phyloP scores from a whole-genome alignment of 2,888 invertebrate genomes.

The Trichacis sp. region DNA sequence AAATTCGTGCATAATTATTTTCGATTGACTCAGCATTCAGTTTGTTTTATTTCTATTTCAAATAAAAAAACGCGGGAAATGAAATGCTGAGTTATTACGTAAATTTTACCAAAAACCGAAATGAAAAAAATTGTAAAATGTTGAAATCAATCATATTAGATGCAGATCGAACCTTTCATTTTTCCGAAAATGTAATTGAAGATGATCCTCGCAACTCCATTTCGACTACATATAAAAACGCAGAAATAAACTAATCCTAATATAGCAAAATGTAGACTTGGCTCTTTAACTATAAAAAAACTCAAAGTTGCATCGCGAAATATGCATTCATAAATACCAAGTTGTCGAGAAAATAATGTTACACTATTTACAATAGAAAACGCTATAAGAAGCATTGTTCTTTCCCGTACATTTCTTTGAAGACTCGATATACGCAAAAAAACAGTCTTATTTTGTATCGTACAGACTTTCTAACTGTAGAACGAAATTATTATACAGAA shows the following conservation, averaged over 20 bases:
- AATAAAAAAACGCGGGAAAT: no score
- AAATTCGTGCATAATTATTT: no score
- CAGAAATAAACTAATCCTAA: slow-evolving; percentile 45
- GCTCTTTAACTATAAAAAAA: slow-evolving; percentile 36
- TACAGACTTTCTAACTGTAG: neutral
- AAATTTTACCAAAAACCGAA: no score
- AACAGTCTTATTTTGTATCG: slow-evolving; percentile 15
- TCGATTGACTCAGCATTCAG: no score
- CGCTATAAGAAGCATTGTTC: slow-evolving; percentile 49
- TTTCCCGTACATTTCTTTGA: slow-evolving; percentile 2
- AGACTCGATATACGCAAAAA: slow-evolving; percentile 22
- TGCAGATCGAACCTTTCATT: no score
- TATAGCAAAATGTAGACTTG: slow-evolving; percentile 47
- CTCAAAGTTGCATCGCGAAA: slow-evolving; percentile 8
- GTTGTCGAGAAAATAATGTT: slow-evolving; percentile 49
- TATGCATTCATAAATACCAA: neutral
- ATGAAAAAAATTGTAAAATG: no score
- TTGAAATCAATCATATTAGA: no score
- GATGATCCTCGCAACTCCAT: slow-evolving; percentile 6
- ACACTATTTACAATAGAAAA: slow-evolving; percentile 65
- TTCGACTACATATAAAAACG: slow-evolving; percentile 41
- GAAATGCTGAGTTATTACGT: no score
- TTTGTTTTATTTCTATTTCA: no score
- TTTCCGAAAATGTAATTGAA: neutral
- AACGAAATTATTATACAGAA: no score